A percentile compares a stretch with the other conserved stretches of the same genome.
These are phyloP conservation scores for Cataglyphis hispanica DNA, from an alignment of 1,140 invertebrate species.

Conservation along the genomic window DNA sequence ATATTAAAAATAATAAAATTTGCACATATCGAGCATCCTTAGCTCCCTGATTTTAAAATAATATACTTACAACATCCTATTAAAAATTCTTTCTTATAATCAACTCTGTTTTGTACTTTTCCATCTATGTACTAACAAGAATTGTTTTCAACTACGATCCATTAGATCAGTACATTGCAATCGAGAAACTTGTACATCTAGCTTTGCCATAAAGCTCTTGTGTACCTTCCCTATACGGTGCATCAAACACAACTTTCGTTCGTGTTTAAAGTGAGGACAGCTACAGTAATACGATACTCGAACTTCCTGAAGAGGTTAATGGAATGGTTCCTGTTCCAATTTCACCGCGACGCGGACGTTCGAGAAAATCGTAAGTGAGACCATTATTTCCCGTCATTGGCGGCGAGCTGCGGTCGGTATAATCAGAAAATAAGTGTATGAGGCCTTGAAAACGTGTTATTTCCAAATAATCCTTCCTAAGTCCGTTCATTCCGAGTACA, in stretches of 20 bases:
- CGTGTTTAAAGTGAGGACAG: slow-evolving; percentile 29
- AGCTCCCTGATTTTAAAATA: not conserved
- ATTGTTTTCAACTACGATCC: not conserved
- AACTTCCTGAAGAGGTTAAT: slow-evolving; percentile 58
- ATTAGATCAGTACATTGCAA: not conserved
- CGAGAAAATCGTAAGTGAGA: slow-evolving; percentile 56
- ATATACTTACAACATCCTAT: not conserved
- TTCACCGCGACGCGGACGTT: slow-evolving; percentile 30
- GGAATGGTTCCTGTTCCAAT: slow-evolving; percentile 59
- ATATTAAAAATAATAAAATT: not conserved
- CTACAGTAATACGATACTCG: slow-evolving; percentile 48
- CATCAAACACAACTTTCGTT: slow-evolving; percentile 52
- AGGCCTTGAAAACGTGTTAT: not conserved
- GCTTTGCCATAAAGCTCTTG: slow-evolving; percentile 10
- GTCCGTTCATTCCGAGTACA: not conserved
- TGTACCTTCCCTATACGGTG: slow-evolving; percentile 18
- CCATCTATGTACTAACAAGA: not conserved
- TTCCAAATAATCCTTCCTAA: slow-evolving; percentile 16
- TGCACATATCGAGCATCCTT: not conserved
- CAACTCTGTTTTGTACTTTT: not conserved
- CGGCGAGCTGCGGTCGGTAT: not conserved
- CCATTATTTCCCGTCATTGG: slow-evolving; percentile 2
- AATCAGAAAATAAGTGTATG: slow-evolving; percentile 48
- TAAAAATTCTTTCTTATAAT: not conserved
- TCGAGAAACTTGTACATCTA: not conserved